Conservation (phyloP, 1,140 invertebrate species). For the Meteorus sp. region DNA sequence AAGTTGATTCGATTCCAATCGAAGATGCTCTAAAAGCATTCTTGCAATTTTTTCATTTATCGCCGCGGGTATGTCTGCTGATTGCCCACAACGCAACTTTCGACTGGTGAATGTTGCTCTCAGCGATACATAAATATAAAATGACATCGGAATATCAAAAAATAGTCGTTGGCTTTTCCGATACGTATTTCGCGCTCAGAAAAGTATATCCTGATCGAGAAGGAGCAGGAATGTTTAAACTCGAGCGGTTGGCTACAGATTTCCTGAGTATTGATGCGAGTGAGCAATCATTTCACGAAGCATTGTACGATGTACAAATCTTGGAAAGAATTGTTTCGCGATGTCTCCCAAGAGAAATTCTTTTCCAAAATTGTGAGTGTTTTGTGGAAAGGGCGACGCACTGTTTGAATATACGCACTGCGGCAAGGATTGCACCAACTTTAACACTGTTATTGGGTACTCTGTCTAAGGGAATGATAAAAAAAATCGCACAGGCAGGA, state of each 20-base stretch:
- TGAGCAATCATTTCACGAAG: constrained; percentile 16
- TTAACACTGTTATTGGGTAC: constrained; percentile 1
- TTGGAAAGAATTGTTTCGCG: constrained; percentile 5
- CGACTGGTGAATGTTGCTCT: too few relatives aligned
- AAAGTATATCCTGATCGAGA: constrained; percentile 4
- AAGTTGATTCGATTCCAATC: constrained; percentile 13
- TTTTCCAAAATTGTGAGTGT: background rate
- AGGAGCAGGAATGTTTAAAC: constrained; percentile 15
- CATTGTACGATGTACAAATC: constrained; percentile 16
- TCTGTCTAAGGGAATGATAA: constrained; percentile 8
- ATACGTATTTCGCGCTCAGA: background rate
- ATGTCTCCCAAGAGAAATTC: background rate
- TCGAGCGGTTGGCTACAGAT: constrained; percentile 12
- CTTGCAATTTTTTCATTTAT: too few relatives aligned
- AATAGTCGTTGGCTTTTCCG: constrained; percentile 15
- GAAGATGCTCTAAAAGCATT: background rate
- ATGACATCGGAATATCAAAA: constrained; percentile 10
- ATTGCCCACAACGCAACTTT: too few relatives aligned
- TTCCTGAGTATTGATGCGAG: background rate
- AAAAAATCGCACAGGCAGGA: constrained; percentile 13
- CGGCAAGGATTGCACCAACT: background rate
- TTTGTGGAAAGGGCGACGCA: background rate
- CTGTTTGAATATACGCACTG: background rate
- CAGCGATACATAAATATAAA: constrained; percentile 1
- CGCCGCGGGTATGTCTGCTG: too few relatives aligned